These are phyloP conservation scores for Lysandra coridon DNA, from an alignment of 2,888 invertebrate genomes.

Conservation along the genomic window DNA sequence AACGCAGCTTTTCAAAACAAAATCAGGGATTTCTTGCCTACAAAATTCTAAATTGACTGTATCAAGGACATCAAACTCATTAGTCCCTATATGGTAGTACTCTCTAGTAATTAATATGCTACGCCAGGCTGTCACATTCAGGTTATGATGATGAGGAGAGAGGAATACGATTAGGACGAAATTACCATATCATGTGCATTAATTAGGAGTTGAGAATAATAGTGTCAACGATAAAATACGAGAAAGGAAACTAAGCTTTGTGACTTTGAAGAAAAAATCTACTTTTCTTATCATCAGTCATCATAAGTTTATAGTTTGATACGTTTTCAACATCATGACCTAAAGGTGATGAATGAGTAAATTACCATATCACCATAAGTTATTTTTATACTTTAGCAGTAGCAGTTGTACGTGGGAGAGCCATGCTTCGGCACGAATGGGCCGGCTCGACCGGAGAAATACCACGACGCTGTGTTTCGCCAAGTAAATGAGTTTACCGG, in stretches of 20 bases:
- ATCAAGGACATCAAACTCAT: slow-evolving; percentile 12
- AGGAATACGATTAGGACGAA: slow-evolving; percentile 24
- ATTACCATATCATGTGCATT: slow-evolving; percentile 10
- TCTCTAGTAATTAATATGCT: slow-evolving; percentile 27
- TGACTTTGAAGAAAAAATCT: not conserved
- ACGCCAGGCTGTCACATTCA: slow-evolving; percentile 8
- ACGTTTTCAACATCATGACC: not conserved
- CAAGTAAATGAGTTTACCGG: too few species aligned
- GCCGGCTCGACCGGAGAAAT: too few species aligned
- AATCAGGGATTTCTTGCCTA: not conserved
- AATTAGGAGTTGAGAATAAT: not conserved
- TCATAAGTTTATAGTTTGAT: too few species aligned
- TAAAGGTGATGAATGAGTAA: not conserved
- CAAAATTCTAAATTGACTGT: not conserved
- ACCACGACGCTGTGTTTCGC: too few species aligned
- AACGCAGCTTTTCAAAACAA: not conserved
- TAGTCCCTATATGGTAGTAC: not conserved
- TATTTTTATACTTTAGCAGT: too few species aligned
- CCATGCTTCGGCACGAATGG: too few species aligned
- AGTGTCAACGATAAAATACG: not conserved
- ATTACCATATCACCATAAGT: not conserved
- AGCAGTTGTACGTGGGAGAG: too few species aligned
- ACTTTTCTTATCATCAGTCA: not conserved
- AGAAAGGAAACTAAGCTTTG: not conserved
- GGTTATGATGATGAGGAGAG: slow-evolving; percentile 29